Evolutionary conservation across 2,797 vertebrate genomes (phyloP).

Genomic region (Synaphobranchus kaupii): DNA sequence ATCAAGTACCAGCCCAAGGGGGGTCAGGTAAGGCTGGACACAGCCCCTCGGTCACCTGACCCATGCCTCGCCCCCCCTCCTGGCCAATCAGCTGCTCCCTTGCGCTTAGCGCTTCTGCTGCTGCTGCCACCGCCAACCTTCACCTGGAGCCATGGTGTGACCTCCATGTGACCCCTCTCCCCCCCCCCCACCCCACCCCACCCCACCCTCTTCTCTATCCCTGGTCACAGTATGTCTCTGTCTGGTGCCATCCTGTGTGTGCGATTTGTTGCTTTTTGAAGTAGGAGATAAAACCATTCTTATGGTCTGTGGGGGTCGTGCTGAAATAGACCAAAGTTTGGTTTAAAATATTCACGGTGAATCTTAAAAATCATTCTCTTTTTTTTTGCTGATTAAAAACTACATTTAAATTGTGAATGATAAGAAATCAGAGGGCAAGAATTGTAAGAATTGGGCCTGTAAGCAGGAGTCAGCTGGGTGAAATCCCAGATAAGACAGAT

Average conservation of each 20-base stretch:
- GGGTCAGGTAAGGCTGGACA: constrained; percentile 82
- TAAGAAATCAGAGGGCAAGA: not conserved
- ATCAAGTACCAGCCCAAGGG: constrained; percentile 98
- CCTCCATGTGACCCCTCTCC: constrained; percentile 47
- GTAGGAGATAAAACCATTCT: not conserved
- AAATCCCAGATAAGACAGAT: not conserved
- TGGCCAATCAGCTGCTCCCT: constrained; percentile 82
- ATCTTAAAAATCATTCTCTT: not conserved
- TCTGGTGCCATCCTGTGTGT: not conserved
- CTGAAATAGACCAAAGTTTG: not conserved
- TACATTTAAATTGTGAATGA: not conserved
- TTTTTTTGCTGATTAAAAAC: not conserved
- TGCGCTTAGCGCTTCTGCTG: constrained; percentile 78
- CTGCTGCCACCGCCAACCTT: constrained; percentile 93
- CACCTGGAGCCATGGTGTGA: constrained; percentile 94
- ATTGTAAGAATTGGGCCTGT: not conserved
- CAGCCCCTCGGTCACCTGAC: constrained; percentile 83
- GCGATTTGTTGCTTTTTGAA: not conserved
- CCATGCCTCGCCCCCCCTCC: constrained; percentile 90
- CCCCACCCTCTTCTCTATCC: not conserved
- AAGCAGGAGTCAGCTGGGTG: not conserved
- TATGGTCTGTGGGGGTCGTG: not conserved
- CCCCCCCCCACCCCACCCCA: not conserved
- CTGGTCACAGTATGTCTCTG: constrained; percentile 27
- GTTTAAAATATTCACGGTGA: not conserved